Evolutionary conservation across 1,140 invertebrate species (phyloP), one percentile per base, ranked within the genome.

Genomic region (Rhizoglyphus robini): DNA sequence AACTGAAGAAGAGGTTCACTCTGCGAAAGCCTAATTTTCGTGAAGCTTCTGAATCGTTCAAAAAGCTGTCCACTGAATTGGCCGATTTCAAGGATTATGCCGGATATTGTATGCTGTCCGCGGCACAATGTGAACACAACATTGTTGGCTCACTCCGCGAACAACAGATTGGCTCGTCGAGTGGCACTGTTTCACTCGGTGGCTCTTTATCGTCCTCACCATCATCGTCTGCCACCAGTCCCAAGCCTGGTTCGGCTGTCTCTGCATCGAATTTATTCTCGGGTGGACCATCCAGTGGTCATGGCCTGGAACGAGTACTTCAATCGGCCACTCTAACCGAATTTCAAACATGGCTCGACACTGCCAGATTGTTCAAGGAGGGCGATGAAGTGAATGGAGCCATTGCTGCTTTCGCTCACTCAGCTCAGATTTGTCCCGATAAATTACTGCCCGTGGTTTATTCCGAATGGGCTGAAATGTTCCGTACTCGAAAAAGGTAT

Each of bases 1-100:
- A 66, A 38, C 25, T 68, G 1, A 68, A 68, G 54, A 68, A 65
- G 54, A 32, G 67, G 5, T 68, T 68, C 47, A 38, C 34, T n/a
- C 4, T 65, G 25, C n/a, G 67, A 11, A 68, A 65, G 41, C 67
- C 67, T 4, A 68, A 68, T 61, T 47, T 60, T 3, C 18, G 18
- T 18, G 63, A 65, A 62, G 63, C 63, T 8, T 58, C 47, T 27
- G 46, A 65, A 51, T 51, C 58, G 20, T 68, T 66, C 29, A 23
- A 11, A 25, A 32, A 59, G 0, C 31, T 68, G 23, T 47, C 65
- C 34, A 49, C 30, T 25, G 63, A 68, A 47, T 34, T 65, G 20
- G 31, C 48, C 29, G 23, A 66, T 4, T 68, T 65, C 23, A 59
- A 66, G 32, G 15, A 38, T 46, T 68, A 67, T 51, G 25, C 67